phyloP scores from a whole-genome alignment of 1,140 invertebrate species.

The Trissolcus basalis region DNA sequence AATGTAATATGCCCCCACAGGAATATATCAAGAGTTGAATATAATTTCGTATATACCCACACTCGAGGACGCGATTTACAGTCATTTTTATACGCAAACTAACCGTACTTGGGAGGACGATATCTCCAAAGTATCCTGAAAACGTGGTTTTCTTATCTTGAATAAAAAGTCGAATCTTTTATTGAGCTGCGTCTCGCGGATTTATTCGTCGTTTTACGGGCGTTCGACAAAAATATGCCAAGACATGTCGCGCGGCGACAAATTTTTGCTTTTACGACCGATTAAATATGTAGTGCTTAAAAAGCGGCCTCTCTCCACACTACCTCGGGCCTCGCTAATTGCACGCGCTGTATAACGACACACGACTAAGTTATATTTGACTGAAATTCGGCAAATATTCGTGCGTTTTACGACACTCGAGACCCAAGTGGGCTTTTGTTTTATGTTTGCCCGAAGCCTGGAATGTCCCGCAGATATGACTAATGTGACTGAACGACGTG shows the following conservation, averaged over 20 bases:
- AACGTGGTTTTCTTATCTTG: constrained; percentile 11
- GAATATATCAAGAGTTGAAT: no score
- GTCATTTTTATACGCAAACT: no score
- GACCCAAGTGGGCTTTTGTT: constrained; percentile 30
- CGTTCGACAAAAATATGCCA: constrained; percentile 27
- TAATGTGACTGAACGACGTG: no score
- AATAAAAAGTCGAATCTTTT: constrained; percentile 10
- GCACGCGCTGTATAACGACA: constrained; percentile 29
- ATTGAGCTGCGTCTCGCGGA: constrained; percentile 20
- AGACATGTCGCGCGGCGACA: constrained; percentile 25
- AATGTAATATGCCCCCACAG: no score
- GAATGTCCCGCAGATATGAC: constrained; percentile 25
- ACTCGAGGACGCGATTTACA: no score
- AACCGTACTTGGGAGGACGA: no score
- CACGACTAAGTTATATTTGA: constrained; percentile 45
- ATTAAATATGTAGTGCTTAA: constrained; percentile 46
- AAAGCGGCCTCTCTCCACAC: no score
- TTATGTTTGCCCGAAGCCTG: no score
- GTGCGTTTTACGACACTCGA: constrained; percentile 23
- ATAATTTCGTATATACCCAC: no score
- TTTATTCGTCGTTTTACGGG: constrained; percentile 34
- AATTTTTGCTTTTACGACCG: constrained; percentile 49
- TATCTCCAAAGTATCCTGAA: no score
- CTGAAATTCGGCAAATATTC: constrained; percentile 36
- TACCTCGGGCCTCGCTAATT: constrained; percentile 44